Base-by-base conservation (phyloP, 2,113 vertebrate species). In the Sinocyclocheilus anshuiensis region DNA sequence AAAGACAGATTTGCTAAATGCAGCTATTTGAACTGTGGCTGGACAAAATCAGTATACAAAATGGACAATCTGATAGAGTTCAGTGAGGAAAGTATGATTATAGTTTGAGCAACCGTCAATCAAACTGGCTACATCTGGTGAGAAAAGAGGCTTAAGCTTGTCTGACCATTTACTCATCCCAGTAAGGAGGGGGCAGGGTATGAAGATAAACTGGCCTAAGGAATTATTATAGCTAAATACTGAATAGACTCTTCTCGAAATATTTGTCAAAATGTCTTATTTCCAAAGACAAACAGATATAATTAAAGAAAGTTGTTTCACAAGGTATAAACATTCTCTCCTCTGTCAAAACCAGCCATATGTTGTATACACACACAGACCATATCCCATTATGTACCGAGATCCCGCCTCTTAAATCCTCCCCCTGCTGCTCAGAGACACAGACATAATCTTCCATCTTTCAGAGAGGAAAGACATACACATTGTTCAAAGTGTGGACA, bases 121-220 rank as follows among this genome's bases (percentile, higher is more conserved):
- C 77, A 80, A 61, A 80, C 55, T 80, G 39, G 48, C 9, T 71
- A 45, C 42, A 69, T 86, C 63, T 80, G 77, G 33, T 85, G 29
- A 86, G 84, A 71, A 81, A 86, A 86, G 48, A 80, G 77, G 77
- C 63, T 86, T 86, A 81, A 29, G 77, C 7, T 86, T 81, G 84
- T 74, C 77, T 74, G 48, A 67, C 48, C 33, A 86, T 79, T 33
- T 79, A 36, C 72, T 84, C 83, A 77, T 76, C 83, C 71, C 50
- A 45, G 4, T 9, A 29, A 77, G 77, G 83, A 76, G 45, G 16
- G 50, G 45, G 39, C 10, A 57, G 50, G n/a, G 9, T 39, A 69
- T n/a, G 15, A 72, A 50, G 63, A 71, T 42, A 80, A 69, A 79
- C 42, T 22, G 26, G 59, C 33, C 48, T 50, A 53, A 15, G 26